Base-by-base conservation (phyloP, 2,113 vertebrate species). In the Cryptomyrus ogoouensis region DNA sequence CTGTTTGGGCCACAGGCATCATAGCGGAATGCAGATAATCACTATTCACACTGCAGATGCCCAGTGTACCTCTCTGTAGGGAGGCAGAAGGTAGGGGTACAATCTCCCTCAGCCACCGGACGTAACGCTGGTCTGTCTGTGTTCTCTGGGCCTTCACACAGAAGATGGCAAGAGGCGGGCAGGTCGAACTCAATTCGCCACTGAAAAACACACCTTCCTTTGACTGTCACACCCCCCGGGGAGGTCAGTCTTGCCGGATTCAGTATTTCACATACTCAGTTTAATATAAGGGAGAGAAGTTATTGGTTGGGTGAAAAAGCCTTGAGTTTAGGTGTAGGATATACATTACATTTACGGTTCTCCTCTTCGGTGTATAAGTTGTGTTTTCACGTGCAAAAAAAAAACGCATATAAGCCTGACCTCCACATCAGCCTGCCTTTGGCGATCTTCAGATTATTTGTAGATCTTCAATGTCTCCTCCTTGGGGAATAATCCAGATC, bases 351-450 rank as follows among this genome's bases (percentile, higher is more conserved):
- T 47, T 84, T 86, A 77, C 85, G 86, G 70, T 87, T 89, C 86
- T 74, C 44, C 89, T 77, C 87, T 62, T 89, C 94, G 90, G 91
- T 94, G 90, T 94, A 95, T 94, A 90, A 91, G 95, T 95, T 91
- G 44, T 86, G 94, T 95, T 95, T 96, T 95, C 93, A 94, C 95
- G 94, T 94, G 95, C 74, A 42, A 77, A 39, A 77, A 96, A 94
- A 93, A 94, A 91, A 93, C 95, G 94, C 92, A 93, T 95, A 93
- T 90, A 94, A 93, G 94, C 94, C 91, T 95, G 95, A 96, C 93
- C 93, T 93, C 94, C 94, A 93, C 90, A 91, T 89, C 85, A 89
- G 89, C 92, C 94, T 95, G 95, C 95, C 95, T 96, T 91, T 90
- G 95, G 96, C 95, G 92, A 93, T 93, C 93, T 94, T 92, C 94